Percentiles rank a stretch among this genome's conserved stretches.
These are phyloP conservation scores for Linnaemya vulpina DNA, from an alignment of 2,888 invertebrate genomes.

Conservation along the genomic window DNA sequence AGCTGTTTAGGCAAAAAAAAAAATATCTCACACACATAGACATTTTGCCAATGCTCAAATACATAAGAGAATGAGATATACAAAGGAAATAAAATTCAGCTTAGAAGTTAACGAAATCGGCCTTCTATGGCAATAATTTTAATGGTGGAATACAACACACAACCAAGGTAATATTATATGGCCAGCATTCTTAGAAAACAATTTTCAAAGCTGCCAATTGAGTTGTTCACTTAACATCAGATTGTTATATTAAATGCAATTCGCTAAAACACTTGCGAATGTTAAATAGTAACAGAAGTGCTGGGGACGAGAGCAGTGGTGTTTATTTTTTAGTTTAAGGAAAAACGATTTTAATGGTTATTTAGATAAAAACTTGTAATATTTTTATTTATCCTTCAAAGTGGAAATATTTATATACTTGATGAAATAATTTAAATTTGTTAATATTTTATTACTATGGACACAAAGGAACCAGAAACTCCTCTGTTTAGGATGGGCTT, in stretches of 20 bases:
- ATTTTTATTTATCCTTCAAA: too few species aligned
- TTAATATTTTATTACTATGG: too few species aligned
- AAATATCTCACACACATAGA: background rate
- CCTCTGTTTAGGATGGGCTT: too few species aligned
- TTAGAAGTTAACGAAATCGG: constrained; percentile 58
- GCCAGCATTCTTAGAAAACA: constrained; percentile 72
- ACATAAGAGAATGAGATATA: background rate
- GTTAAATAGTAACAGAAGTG: constrained; percentile 33
- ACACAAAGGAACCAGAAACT: too few species aligned
- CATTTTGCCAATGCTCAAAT: constrained; percentile 37
- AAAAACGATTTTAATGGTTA: too few species aligned
- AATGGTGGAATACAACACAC: constrained; percentile 27
- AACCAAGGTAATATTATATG: constrained; percentile 55
- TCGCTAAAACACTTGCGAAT: constrained; percentile 51
- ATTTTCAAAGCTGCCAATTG: constrained; percentile 70
- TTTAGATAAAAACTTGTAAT: too few species aligned
- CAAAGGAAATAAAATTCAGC: constrained; percentile 45
- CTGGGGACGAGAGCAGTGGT: background rate
- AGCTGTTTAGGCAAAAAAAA: constrained; percentile 21
- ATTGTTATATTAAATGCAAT: constrained; percentile 59
- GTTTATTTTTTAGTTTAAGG: background rate
- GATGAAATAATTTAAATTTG: too few species aligned
- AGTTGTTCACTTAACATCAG: constrained; percentile 67
- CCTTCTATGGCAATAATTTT: constrained; percentile 35
- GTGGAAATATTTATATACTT: too few species aligned